Evolutionary conservation across 2,113 vertebrate species (phyloP).

Genomic region (Anas platyrhynchos): DNA sequence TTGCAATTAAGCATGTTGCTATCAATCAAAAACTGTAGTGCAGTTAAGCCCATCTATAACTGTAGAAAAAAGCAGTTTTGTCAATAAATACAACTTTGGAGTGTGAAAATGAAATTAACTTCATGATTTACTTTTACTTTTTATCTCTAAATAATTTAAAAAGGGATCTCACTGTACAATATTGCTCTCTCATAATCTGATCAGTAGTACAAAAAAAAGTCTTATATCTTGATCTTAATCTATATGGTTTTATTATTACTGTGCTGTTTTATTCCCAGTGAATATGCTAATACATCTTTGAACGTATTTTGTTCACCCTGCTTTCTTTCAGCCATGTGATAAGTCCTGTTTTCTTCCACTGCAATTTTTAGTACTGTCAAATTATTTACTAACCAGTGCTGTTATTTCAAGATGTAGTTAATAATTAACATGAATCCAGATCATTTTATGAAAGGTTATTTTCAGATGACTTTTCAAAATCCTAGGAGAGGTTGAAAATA

Average conservation of each 20-base stretch:
- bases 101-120: background rate
- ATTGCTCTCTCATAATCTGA: background rate
- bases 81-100: background rate
- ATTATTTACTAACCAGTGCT: constrained; percentile 30
- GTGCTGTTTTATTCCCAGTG: background rate
- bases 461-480: constrained; percentile 27
- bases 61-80: background rate
- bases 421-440: constrained; percentile 51
- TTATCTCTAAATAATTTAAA: background rate
- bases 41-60: background rate
- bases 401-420: constrained; percentile 46
- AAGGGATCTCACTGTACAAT: background rate
- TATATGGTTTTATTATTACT: background rate
- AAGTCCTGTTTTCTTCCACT: constrained; percentile 21
- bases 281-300: background rate
- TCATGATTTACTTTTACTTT: background rate
- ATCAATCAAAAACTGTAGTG: background rate
- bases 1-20: constrained; percentile 38
- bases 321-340: background rate
- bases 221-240: background rate
- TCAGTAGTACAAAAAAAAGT: background rate
- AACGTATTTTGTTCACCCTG: background rate
- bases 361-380: constrained; percentile 22
- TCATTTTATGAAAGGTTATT: constrained; percentile 54
- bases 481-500: constrained; percentile 42